A percentile compares a stretch with the other conserved stretches of the same genome.
Conservation (phyloP, 1,140 invertebrate species). For the Oncopeltus fasciatus region DNA sequence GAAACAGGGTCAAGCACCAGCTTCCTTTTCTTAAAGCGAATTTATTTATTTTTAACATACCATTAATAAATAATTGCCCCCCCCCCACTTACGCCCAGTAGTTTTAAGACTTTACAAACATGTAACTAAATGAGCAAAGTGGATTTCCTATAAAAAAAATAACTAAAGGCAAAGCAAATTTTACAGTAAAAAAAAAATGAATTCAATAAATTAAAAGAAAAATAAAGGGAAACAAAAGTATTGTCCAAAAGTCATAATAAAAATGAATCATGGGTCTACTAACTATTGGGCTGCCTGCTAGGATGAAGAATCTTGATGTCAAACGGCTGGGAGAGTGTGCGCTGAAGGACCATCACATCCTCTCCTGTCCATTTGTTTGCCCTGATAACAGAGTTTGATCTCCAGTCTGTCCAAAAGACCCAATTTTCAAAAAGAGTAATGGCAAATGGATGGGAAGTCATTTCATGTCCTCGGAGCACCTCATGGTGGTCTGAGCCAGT, state of each 20-base stretch:
- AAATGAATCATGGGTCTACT: background rate
- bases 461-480: slow-evolving; percentile 38
- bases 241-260: background rate
- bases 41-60: no score
- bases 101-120: no score
- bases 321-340: slow-evolving; percentile 48
- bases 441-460: slow-evolving; percentile 48
- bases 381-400: slow-evolving; percentile 43
- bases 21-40: no score
- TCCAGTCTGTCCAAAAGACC: slow-evolving; percentile 56
- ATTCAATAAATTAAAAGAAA: no score
- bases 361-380: slow-evolving; percentile 52
- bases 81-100: no score
- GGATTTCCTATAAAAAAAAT: no score
- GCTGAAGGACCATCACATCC: slow-evolving; percentile 39
- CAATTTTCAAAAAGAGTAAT: slow-evolving; percentile 45
- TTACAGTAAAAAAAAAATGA: background rate
- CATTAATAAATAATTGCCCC: no score
- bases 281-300: slow-evolving; percentile 39
- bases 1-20: no score
- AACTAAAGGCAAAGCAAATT: background rate
- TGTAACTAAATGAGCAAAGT: no score
- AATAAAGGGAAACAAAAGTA: background rate
- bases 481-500: slow-evolving; percentile 37
- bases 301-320: slow-evolving; percentile 50